Conservation (phyloP, 2,888 invertebrate genomes). For the Caprella mutica region DNA sequence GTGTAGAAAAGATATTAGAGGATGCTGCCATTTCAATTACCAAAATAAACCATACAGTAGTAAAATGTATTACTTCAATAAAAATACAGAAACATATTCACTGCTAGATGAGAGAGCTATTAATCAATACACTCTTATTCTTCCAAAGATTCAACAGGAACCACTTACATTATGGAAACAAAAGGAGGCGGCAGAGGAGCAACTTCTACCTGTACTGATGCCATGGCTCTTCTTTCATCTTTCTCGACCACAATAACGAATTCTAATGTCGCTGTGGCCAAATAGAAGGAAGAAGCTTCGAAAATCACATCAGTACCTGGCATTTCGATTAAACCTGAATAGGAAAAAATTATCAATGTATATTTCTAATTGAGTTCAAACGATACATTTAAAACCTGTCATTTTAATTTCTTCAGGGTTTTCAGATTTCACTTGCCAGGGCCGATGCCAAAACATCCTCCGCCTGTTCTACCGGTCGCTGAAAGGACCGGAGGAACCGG, state of each 20-base stretch:
- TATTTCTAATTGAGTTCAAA: too few species aligned
- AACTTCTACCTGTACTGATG: conserved; percentile 9
- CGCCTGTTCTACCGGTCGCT: not conserved
- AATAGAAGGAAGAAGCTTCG: conserved; percentile 4
- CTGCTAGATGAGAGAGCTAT: too few species aligned
- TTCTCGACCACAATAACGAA: conserved; percentile 13
- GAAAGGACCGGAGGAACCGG: not conserved
- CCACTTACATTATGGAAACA: conserved; percentile 16
- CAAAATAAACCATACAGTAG: too few species aligned
- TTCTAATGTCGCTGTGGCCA: conserved; percentile 11
- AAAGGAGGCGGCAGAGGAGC: conserved; percentile 7
- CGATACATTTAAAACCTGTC: too few species aligned
- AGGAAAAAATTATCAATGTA: too few species aligned
- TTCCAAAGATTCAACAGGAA: too few species aligned
- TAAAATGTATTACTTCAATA: too few species aligned
- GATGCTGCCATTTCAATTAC: too few species aligned
- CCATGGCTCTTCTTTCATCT: conserved; percentile 12
- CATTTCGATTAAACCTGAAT: too few species aligned
- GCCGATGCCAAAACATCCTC: conserved; percentile 15
- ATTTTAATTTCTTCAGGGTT: too few species aligned
- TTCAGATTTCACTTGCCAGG: conserved; percentile 13
- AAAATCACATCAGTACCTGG: not conserved
- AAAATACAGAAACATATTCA: too few species aligned
- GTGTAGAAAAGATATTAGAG: not conserved
- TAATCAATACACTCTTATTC: too few species aligned